Percentiles rank a stretch among this genome's conserved stretches.
These are phyloP conservation scores for Meteorus sp. DNA, from an alignment of 1,140 invertebrate genomes.

Conservation along the genomic window DNA sequence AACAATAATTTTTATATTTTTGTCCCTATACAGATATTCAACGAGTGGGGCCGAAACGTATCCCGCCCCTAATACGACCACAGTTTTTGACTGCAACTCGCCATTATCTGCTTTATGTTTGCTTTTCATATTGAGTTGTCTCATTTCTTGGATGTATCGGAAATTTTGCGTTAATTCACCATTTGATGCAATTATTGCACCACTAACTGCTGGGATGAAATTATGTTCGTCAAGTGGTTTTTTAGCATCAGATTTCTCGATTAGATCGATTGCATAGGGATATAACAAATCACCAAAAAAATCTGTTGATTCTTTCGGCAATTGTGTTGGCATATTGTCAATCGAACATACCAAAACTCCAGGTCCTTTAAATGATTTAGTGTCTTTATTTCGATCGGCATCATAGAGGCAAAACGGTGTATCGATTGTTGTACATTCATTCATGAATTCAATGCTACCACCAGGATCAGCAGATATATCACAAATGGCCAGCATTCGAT, in stretches of 20 bases:
- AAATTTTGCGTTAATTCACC: conserved; percentile 89
- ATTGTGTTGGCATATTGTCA: conserved; percentile 99
- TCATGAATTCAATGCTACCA: conserved; percentile 99
- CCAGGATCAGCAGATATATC: conserved; percentile 99
- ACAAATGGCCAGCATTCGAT: conserved; percentile 89
- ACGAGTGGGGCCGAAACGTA: conserved; percentile 91
- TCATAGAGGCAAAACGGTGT: conserved; percentile 98
- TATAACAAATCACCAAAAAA: conserved; percentile 93
- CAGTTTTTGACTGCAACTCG: conserved; percentile 35
- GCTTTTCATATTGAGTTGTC: conserved; percentile 59
- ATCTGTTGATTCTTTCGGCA: conserved; percentile 95
- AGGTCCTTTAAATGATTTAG: conserved; percentile 93
- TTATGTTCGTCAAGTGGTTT: conserved; percentile 78
- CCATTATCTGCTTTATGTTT: conserved; percentile 52
- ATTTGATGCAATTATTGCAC: conserved; percentile 95
- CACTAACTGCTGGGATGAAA: conserved; percentile 77
- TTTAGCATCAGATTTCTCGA: conserved; percentile 83
- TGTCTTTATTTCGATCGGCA: conserved; percentile 95
- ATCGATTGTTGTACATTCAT: conserved; percentile 99
- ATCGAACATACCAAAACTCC: conserved; percentile 98
- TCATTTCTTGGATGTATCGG: conserved; percentile 92
- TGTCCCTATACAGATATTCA: conserved; percentile 88
- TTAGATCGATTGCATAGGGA: conserved; percentile 88
- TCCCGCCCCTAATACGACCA: conserved; percentile 93
- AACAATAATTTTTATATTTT: conserved; percentile 80